Evolutionary conservation across 1,140 invertebrate species (phyloP).

Genomic region (Drosophila tsacasi): DNA sequence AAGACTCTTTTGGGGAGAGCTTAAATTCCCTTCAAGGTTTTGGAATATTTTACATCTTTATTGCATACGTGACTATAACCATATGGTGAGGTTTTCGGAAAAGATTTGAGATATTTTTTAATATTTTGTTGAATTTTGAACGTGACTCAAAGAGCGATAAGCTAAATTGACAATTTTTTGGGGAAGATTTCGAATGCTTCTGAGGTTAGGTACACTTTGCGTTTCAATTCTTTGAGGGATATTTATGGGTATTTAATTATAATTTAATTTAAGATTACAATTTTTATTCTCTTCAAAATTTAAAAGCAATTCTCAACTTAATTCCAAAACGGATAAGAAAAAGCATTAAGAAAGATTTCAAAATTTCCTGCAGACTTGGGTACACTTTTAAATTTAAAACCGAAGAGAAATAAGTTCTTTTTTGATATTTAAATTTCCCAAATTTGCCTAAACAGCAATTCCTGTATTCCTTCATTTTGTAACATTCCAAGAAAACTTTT

Average conservation of each 20-base stretch:
- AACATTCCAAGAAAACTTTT: not conserved
- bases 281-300: not conserved
- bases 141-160: too few relatives aligned
- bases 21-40: not conserved
- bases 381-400: not conserved
- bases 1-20: too few relatives aligned
- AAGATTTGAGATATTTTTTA: too few relatives aligned
- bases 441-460: not conserved
- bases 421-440: too few relatives aligned
- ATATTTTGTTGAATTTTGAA: too few relatives aligned
- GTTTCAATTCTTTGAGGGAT: not conserved
- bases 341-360: not conserved
- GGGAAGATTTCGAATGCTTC: too few relatives aligned
- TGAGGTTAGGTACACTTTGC: too few relatives aligned
- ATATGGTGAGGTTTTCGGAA: too few relatives aligned
- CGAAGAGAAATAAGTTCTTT: not conserved
- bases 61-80: too few relatives aligned
- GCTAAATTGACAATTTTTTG: too few relatives aligned
- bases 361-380: not conserved
- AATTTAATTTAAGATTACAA: too few relatives aligned
- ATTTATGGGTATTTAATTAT: not conserved
- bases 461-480: not conserved
- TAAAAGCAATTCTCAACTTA: not conserved
- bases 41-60: too few relatives aligned
- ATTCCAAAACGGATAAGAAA: not conserved